A percentile compares a stretch with the other conserved stretches of the same genome.
Conservation (phyloP, 2,888 invertebrate species). For the Coelopa pilipes region DNA sequence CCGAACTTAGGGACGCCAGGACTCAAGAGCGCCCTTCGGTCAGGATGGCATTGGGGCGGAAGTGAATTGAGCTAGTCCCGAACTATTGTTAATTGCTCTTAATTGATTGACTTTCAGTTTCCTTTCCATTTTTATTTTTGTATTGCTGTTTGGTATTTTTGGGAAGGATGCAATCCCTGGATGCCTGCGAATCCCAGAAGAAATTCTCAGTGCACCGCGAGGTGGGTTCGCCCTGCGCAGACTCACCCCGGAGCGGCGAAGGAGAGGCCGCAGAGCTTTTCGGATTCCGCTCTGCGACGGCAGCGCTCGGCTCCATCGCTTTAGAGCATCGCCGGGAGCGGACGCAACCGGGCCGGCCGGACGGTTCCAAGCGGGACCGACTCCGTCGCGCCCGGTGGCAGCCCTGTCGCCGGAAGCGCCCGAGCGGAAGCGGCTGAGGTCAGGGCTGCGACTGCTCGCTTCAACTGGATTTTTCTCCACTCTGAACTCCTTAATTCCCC, state of each 20-base stretch:
- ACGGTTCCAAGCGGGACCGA: constrained; percentile 22
- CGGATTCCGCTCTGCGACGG: neutral
- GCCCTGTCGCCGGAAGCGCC: no score
- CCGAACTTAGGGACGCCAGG: neutral
- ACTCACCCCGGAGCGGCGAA: constrained; percentile 3
- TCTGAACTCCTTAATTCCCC: no score
- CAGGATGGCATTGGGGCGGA: neutral
- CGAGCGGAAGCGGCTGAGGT: no score
- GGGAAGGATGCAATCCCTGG: no score
- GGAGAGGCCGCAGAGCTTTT: constrained; percentile 33
- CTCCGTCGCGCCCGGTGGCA: no score
- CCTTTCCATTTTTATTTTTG: neutral
- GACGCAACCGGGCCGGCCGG: neutral
- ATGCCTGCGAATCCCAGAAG: neutral
- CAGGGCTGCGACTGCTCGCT: no score
- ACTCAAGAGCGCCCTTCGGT: neutral
- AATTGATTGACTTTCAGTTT: neutral
- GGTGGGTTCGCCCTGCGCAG: neutral
- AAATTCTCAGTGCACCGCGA: no score
- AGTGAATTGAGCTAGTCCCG: no score
- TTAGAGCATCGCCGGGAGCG: neutral
- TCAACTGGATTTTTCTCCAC: no score
- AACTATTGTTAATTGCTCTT: no score
- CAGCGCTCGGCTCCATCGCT: neutral
- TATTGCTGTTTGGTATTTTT: no score